Conservation (phyloP, 2,113 vertebrate genomes). For the Garra rufa region DNA sequence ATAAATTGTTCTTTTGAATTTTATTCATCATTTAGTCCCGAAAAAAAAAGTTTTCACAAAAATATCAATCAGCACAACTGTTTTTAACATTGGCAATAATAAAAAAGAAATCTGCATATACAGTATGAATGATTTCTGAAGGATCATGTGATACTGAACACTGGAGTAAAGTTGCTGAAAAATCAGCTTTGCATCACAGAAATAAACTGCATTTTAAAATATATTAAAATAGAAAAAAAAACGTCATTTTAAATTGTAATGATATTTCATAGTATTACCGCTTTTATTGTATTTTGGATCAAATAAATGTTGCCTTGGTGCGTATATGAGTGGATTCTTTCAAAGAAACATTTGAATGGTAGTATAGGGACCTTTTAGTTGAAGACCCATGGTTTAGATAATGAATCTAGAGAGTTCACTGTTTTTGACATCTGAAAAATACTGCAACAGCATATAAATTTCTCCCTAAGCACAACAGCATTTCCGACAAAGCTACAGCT, state of each 20-base stretch:
- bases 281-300: neutral
- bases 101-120: neutral
- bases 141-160: neutral
- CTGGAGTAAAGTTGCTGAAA: neutral
- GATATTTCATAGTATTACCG: neutral
- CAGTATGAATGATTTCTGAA: slow-evolving; percentile 3
- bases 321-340: neutral
- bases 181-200: neutral
- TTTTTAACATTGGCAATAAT: neutral
- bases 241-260: neutral
- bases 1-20: too few relatives aligned
- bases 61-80: neutral
- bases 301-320: neutral
- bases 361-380: neutral
- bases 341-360: neutral
- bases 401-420: neutral
- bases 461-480: neutral
- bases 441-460: neutral
- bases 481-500: neutral
- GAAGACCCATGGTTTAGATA: neutral
- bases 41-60: neutral
- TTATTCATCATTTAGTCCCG: too few relatives aligned
- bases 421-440: slow-evolving; percentile 22
- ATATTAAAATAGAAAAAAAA: neutral
- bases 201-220: neutral